Evolutionary conservation across 2,113 vertebrate species (phyloP), one percentile per base, ranked within the genome.

Genomic region (Morone saxatilis): DNA sequence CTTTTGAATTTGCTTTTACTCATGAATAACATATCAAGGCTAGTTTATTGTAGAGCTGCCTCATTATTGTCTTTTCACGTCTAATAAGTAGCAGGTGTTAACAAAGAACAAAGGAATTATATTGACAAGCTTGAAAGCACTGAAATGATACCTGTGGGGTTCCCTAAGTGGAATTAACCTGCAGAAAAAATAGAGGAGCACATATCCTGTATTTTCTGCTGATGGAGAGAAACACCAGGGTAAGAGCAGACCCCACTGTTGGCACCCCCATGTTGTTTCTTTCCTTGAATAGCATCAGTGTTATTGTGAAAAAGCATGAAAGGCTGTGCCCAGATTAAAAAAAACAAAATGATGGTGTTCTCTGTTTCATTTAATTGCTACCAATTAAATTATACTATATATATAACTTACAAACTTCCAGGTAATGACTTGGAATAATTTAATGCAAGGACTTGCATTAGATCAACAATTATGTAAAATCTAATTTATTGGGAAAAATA

Each of bases 151-250:
- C 3, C 25, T 13, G 6, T 43, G 60, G 31, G 45, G 14, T 69
- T 73, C 71, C 60, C 82, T 71, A 38, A 61, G 59, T 77, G 82
- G 69, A 86, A 76, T 62, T 61, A 77, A 43, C 22, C 78, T 76
- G 71, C 78, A 69, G 76, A 50, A 60, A 61, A 87, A 76, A 69
- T 31, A 63, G 71, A 81, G 76, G 70, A 25, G 71, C 78, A 74
- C 71, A 61, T 67, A 38, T 69, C 75, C 71, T 71, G 62, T 69
- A 54, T 78, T 86, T 80, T 75, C 78, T 86, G 78, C 78, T 67
- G 82, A 87, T 77, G 84, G 84, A 85, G 43, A 71, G 68, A 86
- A 81, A 78, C 80, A 60, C 11, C 67, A 84, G 81, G 90, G 89
- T 92, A 89, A 93, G 86, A 80, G 47, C 67, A 74, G 90, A 89